Percentiles rank a stretch among this genome's conserved stretches.
Conservation (phyloP, 2,113 vertebrate genomes). For the Archilochus colubris region DNA sequence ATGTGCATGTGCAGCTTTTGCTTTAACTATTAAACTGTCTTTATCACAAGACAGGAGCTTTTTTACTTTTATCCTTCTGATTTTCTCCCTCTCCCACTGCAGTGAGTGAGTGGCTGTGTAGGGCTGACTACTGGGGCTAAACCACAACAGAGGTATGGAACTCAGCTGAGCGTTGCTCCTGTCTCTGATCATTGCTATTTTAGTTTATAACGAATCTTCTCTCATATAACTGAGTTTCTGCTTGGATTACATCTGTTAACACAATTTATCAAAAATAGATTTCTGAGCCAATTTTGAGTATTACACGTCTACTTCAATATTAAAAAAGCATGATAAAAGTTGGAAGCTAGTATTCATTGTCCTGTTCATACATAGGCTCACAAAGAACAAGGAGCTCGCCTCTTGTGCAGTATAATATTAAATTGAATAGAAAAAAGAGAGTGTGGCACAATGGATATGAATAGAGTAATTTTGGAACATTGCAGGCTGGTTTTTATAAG, state of each 20-base stretch:
- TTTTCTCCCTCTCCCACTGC: neutral
- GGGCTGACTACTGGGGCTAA: neutral
- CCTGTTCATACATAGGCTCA: neutral
- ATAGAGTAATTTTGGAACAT: neutral
- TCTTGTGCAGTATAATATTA: neutral
- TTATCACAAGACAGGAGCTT: neutral
- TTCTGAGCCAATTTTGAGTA: neutral
- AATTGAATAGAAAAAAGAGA: neutral
- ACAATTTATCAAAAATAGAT: constrained; percentile 9
- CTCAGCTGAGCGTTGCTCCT: neutral
- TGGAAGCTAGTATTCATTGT: neutral
- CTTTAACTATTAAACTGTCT: neutral
- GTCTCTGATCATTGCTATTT: neutral
- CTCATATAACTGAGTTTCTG: neutral
- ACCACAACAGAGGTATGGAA: neutral
- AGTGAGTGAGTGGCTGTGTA: no score
- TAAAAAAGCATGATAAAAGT: neutral
- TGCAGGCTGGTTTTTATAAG: neutral
- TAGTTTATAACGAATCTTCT: neutral
- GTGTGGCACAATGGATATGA: neutral
- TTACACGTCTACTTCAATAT: neutral
- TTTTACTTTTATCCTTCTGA: neutral
- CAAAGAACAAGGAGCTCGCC: neutral
- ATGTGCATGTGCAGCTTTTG: neutral
- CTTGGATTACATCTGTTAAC: neutral